These are phyloP conservation scores for Trichacis sp. DNA, from an alignment of 2,888 invertebrate genomes.

Conservation along the genomic window DNA sequence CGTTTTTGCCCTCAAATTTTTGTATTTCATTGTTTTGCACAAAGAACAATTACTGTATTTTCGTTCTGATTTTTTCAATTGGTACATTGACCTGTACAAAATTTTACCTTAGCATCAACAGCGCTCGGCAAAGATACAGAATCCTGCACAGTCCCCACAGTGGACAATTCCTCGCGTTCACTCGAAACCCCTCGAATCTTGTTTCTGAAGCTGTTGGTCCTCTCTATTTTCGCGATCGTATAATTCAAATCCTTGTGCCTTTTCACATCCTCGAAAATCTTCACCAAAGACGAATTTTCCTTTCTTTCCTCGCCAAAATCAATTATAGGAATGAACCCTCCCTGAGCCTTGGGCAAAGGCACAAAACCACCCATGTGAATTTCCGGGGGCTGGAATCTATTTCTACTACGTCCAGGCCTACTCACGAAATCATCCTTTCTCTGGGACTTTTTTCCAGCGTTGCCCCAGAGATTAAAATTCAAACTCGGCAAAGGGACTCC, in stretches of 20 bases:
- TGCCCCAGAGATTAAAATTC: conserved; percentile 76
- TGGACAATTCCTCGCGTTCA: conserved; percentile 44
- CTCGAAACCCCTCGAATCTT: conserved; percentile 35
- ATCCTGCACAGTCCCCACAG: conserved; percentile 25
- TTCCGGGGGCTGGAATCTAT: conserved; percentile 71
- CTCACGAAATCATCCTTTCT: conserved; percentile 57
- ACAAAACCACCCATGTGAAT: conserved; percentile 83
- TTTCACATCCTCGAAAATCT: conserved; percentile 45
- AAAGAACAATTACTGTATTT: no score
- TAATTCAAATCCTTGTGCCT: conserved; percentile 49
- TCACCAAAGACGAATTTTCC: conserved; percentile 44
- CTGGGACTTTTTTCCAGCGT: conserved; percentile 65
- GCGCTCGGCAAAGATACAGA: conserved; percentile 33
- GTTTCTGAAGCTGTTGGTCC: conserved; percentile 32
- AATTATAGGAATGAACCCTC: conserved; percentile 80
- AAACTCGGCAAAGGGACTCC: conserved; percentile 84
- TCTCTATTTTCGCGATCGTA: conserved; percentile 52
- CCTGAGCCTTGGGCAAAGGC: conserved; percentile 78
- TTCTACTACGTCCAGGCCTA: conserved; percentile 60
- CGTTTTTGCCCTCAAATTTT: no score
- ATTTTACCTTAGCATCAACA: conserved; percentile 25
- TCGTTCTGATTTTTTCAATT: no score
- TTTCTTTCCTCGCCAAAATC: conserved; percentile 63
- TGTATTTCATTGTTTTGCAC: no score
- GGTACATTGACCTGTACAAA: not conserved